Evolutionary conservation across 53 echinoderm and acorn worm species (phyloP).

Genomic region (Stichopus horrens): DNA sequence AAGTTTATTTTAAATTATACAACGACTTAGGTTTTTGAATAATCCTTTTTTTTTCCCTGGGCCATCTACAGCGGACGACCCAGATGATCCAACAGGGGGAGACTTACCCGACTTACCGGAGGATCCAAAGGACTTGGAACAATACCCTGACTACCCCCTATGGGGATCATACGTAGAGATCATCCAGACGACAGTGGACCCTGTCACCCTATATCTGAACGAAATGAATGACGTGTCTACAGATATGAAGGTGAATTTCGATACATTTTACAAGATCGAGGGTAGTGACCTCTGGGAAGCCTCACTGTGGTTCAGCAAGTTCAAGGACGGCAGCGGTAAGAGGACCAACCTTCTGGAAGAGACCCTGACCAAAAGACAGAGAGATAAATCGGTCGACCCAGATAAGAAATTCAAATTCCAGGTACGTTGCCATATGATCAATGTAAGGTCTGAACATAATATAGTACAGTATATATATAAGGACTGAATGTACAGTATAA

Average conservation of each 20-base stretch:
- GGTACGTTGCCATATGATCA: neutral
- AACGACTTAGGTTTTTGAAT: no score
- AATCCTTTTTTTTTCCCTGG: no score
- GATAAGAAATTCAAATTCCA: neutral
- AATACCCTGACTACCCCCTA: conserved; percentile 1
- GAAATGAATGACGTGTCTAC: conserved; percentile 31
- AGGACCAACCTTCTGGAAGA: conserved; percentile 15
- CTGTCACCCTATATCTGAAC: conserved; percentile 24
- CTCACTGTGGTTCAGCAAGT: conserved; percentile 25
- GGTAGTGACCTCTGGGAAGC: conserved; percentile 13
- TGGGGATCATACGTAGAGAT: conserved; percentile 4
- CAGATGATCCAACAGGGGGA: neutral
- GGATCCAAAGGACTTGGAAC: neutral
- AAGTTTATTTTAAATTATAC: no score
- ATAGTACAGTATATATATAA: no score
- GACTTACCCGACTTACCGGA: neutral
- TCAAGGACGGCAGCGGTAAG: conserved; percentile 18
- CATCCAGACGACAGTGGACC: conserved; percentile 5
- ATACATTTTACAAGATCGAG: neutral
- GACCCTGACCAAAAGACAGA: conserved; percentile 19
- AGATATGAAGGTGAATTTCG: neutral
- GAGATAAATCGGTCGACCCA: neutral
- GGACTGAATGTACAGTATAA: no score
- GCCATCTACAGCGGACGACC: neutral
- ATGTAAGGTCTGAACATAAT: no score